Evolutionary conservation across 2,113 vertebrate genomes (phyloP), one percentile per base, ranked within the genome.

Genomic region (Syngnathus scovelli): DNA sequence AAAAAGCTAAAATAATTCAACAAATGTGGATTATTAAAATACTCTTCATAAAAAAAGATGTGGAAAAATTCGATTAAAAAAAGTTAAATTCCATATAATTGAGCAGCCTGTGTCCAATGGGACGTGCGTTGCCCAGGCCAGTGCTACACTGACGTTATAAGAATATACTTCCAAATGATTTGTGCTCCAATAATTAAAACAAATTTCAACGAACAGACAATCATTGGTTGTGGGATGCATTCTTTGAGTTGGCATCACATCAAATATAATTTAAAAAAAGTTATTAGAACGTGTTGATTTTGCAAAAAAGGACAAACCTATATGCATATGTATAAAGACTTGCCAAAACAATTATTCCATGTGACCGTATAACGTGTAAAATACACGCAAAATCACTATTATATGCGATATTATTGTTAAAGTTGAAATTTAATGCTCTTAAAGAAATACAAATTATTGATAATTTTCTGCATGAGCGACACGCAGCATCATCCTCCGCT

Each of bases 401-500:
- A 1, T 16, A 13, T 0, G 27, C 55, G 15, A 36, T 27, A 27
- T 27, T 27, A 1, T 54, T 54, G 13, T 16, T 58, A 2, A 58
- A 36, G 16, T 58, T 58, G 6, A 58, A 6, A 36, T 16, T 36
- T 18, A 37, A 58, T 1, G 7, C 27, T 6, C 27, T 16, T 16
- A 6, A 52, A 52, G 8, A 36, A 13, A 7, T 10, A 16, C 55
- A 23, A n/a, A 62, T n/a, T 61, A 43, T 62, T n/a, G 18, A 62
- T 36, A 27, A 11, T 44, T 51, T 48, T 55, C 39, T 27, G 38
- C 7, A 36, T 1, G 49, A 43, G 21, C 21, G 41, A 62, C 6
- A 62, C 61, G 52, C 66, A 76, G 27, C 78, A 79, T 77, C 74
- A 69, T 55, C 61, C 75, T 64, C 70, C 13, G 16, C 39, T 21